Base-by-base conservation (phyloP, 2,888 invertebrate species). In the Sisyra nigra region DNA sequence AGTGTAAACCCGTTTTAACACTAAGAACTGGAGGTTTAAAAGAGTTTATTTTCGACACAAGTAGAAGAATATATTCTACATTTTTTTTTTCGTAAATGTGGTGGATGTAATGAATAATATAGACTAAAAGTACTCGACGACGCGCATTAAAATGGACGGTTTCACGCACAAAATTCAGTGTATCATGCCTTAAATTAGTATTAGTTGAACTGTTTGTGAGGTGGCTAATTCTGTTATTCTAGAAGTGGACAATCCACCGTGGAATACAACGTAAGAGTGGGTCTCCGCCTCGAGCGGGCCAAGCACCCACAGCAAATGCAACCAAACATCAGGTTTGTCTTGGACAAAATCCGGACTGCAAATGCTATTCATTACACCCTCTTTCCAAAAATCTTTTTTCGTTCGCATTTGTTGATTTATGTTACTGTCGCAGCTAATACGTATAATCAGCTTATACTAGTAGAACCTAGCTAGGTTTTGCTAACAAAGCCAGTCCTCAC, bases 191-290 rank as follows among this genome's bases (percentile, higher is more conserved):
- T 24, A 24, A 24, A n/a, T n/a, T 13, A 4, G 13, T 35, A 15
- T 2, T 35, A 15, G 11, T 35, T 7, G 14, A 15, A 35, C 14
- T 35, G 4, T 15, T 30, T 19, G 40, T 32, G 29, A 13, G 15
- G 40, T 15, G 15, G 40, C 11, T 39, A 29, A 19, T n/a, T 24
- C 8, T 30, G 60, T 68, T 24, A 24, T 24, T 68, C 58, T 76
- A 81, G 81, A 81, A 79, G 75, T 80, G 81, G 82, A 80, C 77
- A 66, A 71, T 77, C 68, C 80, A 80, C 66, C 79, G 80, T 60
- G 81, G 80, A 68, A 76, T 80, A 62, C 74, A 79, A 58, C 78
- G 81, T 63, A 78, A 78, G 65, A 72, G 71, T 62, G 69, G 71
- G 59, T 66, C 70, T 52, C 67, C 69, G 51, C 67, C 70, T 54